These are phyloP conservation scores for Microctenopoma steveboyesi DNA, from an alignment of 2,797 vertebrate species.

Conservation along the genomic window DNA sequence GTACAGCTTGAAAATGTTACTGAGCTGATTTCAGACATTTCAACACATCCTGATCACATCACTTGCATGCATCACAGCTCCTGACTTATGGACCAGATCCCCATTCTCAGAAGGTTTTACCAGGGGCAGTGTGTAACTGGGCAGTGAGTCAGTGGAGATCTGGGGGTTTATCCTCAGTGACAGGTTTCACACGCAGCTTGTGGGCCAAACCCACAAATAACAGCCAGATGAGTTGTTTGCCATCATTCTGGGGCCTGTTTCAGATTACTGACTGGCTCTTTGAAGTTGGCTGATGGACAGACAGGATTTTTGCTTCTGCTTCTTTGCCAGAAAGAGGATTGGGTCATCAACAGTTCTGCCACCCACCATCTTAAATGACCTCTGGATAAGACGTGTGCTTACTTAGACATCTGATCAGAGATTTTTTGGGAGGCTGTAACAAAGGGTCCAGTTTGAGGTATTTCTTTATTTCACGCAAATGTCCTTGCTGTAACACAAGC, in stretches of 20 bases:
- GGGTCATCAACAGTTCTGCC: constrained; percentile 67
- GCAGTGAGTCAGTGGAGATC: constrained; percentile 67
- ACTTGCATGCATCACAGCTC: too few species aligned
- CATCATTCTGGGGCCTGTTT: constrained; percentile 69
- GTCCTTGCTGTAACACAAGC: constrained; percentile 47
- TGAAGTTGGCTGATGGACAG: constrained; percentile 73
- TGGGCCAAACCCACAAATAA: constrained; percentile 76
- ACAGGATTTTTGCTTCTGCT: constrained; percentile 69
- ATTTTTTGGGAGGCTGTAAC: constrained; percentile 35
- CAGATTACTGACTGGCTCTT: constrained; percentile 74
- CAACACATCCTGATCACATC: too few species aligned
- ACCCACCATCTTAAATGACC: constrained; percentile 64
- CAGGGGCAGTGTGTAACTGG: constrained; percentile 48
- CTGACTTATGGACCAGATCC: constrained; percentile 3
- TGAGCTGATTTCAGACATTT: too few species aligned
- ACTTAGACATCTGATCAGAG: constrained; percentile 64
- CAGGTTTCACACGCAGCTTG: constrained; percentile 75
- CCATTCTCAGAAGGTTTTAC: constrained; percentile 31
- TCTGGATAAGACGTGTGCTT: constrained; percentile 59
- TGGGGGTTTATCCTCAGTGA: constrained; percentile 70
- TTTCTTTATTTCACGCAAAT: constrained; percentile 67
- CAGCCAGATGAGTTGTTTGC: constrained; percentile 74
- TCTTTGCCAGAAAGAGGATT: constrained; percentile 71
- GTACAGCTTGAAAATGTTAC: too few species aligned
- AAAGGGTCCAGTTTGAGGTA: constrained; percentile 52